Percentiles rank a stretch among this genome's conserved stretches.
These are phyloP conservation scores for Macrosoma leucophasiata DNA, from an alignment of 2,888 invertebrate species.

Conservation along the genomic window DNA sequence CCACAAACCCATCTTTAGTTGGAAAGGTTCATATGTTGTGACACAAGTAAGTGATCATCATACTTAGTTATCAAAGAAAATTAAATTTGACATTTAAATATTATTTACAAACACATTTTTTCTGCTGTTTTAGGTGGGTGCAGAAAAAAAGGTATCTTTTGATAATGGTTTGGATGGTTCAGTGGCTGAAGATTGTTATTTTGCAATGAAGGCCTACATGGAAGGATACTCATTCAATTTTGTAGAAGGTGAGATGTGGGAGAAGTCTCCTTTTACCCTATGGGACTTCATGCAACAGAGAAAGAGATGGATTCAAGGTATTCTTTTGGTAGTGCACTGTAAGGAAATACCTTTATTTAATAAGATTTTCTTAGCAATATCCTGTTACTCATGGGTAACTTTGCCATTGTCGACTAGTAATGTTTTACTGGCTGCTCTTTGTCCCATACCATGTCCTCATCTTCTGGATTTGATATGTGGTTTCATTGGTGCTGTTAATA, in stretches of 20 bases:
- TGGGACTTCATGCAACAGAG: constrained; percentile 97
- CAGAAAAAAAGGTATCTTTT: constrained; percentile 94
- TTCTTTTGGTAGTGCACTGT: constrained; percentile 91
- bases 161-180: constrained; percentile 98
- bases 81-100: no score
- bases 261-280: constrained; percentile 96
- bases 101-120: constrained; percentile 2
- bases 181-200: constrained; percentile 98
- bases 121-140: constrained; percentile 80
- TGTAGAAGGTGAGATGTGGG: constrained; percentile 99
- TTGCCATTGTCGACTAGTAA: constrained; percentile 95
- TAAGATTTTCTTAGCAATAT: constrained; percentile 88
- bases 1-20: constrained; percentile 96
- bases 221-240: constrained; percentile 96
- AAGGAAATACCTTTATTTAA: constrained; percentile 85
- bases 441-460: constrained; percentile 91
- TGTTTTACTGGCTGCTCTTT: constrained; percentile 87
- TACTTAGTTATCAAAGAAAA: constrained; percentile 6
- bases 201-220: constrained; percentile 95
- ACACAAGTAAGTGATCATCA: constrained; percentile 82
- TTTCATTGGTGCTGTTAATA: constrained; percentile 94
- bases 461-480: constrained; percentile 90
- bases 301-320: constrained; percentile 97
- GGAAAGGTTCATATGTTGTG: constrained; percentile 99
- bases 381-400: constrained; percentile 97